Conservation (phyloP, 2,888 invertebrate genomes). For the Alentia gelatinosa region DNA sequence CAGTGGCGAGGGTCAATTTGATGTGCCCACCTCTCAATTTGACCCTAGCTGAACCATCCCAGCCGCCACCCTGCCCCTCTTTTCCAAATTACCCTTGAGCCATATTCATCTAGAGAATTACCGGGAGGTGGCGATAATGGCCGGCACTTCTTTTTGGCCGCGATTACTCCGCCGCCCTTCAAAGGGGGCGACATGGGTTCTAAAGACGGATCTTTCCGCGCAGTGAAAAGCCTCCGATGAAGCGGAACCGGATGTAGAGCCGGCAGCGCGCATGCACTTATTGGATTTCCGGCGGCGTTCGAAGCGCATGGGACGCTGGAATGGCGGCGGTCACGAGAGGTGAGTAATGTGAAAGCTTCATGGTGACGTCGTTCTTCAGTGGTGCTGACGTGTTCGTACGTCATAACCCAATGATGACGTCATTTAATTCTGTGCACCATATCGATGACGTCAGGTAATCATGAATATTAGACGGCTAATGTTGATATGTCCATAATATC, state of each 20-base stretch:
- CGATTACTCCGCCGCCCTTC: background rate
- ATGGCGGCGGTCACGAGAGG: background rate
- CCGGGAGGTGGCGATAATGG: background rate
- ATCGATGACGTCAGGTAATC: no score
- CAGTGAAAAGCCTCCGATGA: background rate
- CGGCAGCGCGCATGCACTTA: background rate
- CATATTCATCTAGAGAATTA: conserved; percentile 22
- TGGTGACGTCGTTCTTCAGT: background rate
- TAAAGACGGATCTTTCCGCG: background rate
- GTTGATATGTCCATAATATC: no score
- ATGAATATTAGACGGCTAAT: no score
- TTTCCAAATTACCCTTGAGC: background rate
- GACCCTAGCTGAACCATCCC: no score
- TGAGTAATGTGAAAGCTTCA: background rate
- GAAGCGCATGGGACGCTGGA: no score
- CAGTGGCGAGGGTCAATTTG: background rate
- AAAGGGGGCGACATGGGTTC: background rate
- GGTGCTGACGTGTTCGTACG: no score
- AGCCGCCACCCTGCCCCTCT: background rate
- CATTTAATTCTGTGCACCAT: no score
- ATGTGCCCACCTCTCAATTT: background rate
- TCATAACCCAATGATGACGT: no score
- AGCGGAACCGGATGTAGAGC: background rate
- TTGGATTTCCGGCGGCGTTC: background rate
- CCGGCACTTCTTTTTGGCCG: background rate